Percentiles rank a stretch among this genome's conserved stretches.
These are phyloP conservation scores for Notechis scutatus DNA, from an alignment of 2,113 vertebrate species.

Conservation along the genomic window DNA sequence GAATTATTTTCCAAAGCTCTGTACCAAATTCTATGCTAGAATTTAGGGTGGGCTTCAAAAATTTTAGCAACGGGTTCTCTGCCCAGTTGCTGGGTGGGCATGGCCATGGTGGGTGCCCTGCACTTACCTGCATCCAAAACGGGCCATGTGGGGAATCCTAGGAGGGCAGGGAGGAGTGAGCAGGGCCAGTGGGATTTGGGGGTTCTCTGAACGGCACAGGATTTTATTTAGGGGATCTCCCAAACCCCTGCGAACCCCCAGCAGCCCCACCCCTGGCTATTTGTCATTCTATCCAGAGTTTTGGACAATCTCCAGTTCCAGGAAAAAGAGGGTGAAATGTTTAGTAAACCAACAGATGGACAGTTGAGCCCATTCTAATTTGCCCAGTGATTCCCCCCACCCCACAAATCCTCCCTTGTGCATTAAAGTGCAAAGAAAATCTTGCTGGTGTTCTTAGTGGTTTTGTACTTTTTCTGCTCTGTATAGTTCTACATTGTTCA, in stretches of 20 bases:
- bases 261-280: not conserved
- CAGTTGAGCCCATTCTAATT: not conserved
- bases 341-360: not conserved
- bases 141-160: no score
- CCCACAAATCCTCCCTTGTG: not conserved
- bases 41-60: no score
- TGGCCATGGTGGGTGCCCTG: no score
- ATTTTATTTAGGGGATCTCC: no score
- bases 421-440: not conserved
- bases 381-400: not conserved
- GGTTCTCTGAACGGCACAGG: no score
- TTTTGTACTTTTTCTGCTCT: not conserved
- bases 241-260: no score
- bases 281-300: not conserved
- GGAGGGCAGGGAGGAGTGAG: no score
- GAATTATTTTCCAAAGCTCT: not conserved
- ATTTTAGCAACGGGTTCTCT: no score
- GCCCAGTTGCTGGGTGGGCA: no score
- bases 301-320: not conserved
- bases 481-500: not conserved
- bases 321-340: not conserved
- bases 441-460: not conserved
- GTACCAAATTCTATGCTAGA: not conserved
- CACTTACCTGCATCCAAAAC: no score
- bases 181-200: no score